A percentile compares a stretch with the other conserved stretches of the same genome.
Evolutionary conservation across 2,888 invertebrate genomes (phyloP).

Genomic region (Bibio marci): DNA sequence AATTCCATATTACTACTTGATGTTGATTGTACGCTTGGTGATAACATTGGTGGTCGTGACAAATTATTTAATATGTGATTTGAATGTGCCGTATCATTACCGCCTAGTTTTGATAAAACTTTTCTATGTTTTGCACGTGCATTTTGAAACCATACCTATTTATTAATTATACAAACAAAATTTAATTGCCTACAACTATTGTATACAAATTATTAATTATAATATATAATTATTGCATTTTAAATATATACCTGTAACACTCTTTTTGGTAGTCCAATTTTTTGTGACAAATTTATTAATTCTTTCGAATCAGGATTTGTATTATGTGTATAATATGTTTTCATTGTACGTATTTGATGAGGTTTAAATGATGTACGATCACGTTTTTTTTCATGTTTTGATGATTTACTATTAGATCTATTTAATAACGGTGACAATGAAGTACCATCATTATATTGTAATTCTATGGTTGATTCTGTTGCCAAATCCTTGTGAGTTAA

Average conservation of each 20-base stretch:
- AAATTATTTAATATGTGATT: not conserved
- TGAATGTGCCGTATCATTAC: constrained; percentile 39
- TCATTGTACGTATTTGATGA: constrained; percentile 91
- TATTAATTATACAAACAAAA: no score
- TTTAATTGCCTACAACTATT: no score
- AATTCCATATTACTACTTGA: constrained; percentile 9
- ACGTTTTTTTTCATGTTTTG: constrained; percentile 39
- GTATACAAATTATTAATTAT: not conserved
- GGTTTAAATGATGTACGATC: constrained; percentile 97
- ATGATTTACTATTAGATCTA: constrained; percentile 10
- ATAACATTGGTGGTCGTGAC: constrained; percentile 4
- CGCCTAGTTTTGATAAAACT: constrained; percentile 63
- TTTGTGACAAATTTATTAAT: constrained; percentile 85
- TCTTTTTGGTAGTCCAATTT: constrained; percentile 86
- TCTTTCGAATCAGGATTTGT: constrained; percentile 98
- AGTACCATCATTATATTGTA: constrained; percentile 14
- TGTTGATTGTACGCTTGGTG: constrained; percentile 11
- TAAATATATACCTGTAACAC: constrained; percentile 62
- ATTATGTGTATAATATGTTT: constrained; percentile 90
- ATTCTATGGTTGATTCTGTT: constrained; percentile 11
- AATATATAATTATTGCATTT: not conserved
- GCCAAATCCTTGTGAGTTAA: constrained; percentile 11
- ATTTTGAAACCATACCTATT: constrained; percentile 93
- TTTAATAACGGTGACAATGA: no score
- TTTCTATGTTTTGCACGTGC: constrained; percentile 90